Percentiles rank a stretch among this genome's conserved stretches.
These are phyloP conservation scores for Dolichotis patagonum DNA, from an alignment of 2,113 vertebrate genomes.

Conservation along the genomic window DNA sequence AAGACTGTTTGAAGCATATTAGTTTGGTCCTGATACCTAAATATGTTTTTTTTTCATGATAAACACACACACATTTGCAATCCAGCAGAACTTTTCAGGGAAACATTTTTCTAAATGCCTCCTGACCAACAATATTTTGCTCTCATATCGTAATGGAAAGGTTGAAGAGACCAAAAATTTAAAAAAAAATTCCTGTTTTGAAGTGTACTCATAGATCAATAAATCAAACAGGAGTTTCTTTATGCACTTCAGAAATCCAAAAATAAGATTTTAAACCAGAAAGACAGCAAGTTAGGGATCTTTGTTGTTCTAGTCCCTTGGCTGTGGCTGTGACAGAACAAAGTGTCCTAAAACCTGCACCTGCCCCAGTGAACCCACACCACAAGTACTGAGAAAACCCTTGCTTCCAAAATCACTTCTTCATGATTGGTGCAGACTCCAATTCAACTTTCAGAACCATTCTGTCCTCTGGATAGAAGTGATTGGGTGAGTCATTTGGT, in stretches of 20 bases:
- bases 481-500: background rate
- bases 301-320: background rate
- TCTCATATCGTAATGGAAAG: background rate
- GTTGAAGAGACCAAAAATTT: background rate
- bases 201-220: background rate
- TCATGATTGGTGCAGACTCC: background rate
- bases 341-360: background rate
- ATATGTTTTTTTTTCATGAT: constrained; percentile 38
- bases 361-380: background rate
- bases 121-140: background rate
- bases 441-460: background rate
- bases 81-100: background rate
- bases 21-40: constrained; percentile 8
- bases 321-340: background rate
- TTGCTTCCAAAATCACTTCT: background rate
- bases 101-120: background rate
- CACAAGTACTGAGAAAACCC: background rate
- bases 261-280: background rate
- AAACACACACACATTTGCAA: background rate
- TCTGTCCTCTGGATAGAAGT: background rate
- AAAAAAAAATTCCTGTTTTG: background rate
- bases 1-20: background rate
- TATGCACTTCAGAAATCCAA: background rate
- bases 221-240: constrained; percentile 16
- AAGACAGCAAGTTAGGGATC: background rate